Evolutionary conservation across 1,140 invertebrate genomes (phyloP).

Genomic region (Bombus confusus): DNA sequence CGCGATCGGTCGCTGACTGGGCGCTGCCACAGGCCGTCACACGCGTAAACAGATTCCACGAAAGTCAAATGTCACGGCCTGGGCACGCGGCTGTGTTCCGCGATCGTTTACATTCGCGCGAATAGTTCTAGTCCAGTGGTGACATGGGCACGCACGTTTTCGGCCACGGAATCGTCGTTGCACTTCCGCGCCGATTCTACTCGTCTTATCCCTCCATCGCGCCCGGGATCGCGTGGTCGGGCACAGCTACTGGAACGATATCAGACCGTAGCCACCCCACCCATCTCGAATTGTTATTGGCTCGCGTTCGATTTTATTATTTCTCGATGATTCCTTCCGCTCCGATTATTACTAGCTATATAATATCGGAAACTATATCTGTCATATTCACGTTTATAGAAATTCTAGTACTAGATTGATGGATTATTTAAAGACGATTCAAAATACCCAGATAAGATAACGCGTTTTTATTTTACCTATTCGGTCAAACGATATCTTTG

Average conservation of each 20-base stretch:
- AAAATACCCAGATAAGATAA: slow-evolving; percentile 1
- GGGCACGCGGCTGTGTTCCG: slow-evolving; percentile 20
- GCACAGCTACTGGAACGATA: slow-evolving; percentile 12
- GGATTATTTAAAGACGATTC: neutral
- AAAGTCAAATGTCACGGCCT: slow-evolving; percentile 62
- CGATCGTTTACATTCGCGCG: slow-evolving; percentile 22
- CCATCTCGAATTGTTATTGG: neutral
- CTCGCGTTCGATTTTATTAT: neutral
- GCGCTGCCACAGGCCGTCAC: neutral
- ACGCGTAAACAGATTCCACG: slow-evolving; percentile 50
- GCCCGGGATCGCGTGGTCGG: neutral
- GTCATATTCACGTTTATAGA: neutral
- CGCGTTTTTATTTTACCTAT: neutral
- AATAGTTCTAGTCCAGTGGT: slow-evolving; percentile 21
- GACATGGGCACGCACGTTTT: slow-evolving; percentile 18
- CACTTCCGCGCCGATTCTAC: slow-evolving; percentile 10
- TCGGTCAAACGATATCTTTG: neutral
- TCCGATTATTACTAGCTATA: neutral
- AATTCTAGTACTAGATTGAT: neutral
- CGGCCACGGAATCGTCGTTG: neutral
- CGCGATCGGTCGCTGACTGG: neutral
- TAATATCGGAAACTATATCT: neutral
- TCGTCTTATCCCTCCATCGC: neutral
- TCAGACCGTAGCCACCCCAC: neutral
- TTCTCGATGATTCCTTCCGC: too few relatives aligned